Evolutionary conservation across 2,797 vertebrate species (phyloP).

Genomic region (Amblyraja radiata): DNA sequence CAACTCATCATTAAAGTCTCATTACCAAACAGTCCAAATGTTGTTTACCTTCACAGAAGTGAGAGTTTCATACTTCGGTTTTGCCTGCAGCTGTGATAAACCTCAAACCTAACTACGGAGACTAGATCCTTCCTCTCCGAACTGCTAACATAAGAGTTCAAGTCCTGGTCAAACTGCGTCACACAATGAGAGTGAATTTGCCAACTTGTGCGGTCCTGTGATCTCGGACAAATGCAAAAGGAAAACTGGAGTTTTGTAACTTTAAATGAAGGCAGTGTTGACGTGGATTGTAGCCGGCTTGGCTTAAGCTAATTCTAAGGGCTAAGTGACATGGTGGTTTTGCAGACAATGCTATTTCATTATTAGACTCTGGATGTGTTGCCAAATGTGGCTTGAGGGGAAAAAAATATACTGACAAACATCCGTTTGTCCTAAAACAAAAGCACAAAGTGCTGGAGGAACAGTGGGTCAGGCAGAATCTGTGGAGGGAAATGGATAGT

Average conservation of each 20-base stretch:
- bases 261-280: neutral
- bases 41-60: constrained; percentile 19
- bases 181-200: constrained; percentile 23
- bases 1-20: neutral
- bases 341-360: neutral
- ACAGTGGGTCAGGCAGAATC: too few relatives aligned
- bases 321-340: neutral
- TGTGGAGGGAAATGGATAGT: too few relatives aligned
- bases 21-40: neutral
- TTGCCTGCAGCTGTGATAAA: constrained; percentile 31
- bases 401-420: neutral
- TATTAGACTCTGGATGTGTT: too few relatives aligned
- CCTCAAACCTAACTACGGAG: constrained; percentile 25
- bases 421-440: neutral
- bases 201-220: neutral
- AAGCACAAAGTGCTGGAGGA: too few relatives aligned
- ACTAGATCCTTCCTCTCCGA: neutral
- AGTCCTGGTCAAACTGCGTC: constrained; percentile 13
- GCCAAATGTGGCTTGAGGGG: neutral
- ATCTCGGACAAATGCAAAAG: neutral
- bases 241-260: too few relatives aligned
- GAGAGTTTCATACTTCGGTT: neutral
- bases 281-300: neutral
- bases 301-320: neutral
- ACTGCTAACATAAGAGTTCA: constrained; percentile 18